Conservation (phyloP, 1,140 invertebrate genomes). For the Zaprionus inermis region DNA sequence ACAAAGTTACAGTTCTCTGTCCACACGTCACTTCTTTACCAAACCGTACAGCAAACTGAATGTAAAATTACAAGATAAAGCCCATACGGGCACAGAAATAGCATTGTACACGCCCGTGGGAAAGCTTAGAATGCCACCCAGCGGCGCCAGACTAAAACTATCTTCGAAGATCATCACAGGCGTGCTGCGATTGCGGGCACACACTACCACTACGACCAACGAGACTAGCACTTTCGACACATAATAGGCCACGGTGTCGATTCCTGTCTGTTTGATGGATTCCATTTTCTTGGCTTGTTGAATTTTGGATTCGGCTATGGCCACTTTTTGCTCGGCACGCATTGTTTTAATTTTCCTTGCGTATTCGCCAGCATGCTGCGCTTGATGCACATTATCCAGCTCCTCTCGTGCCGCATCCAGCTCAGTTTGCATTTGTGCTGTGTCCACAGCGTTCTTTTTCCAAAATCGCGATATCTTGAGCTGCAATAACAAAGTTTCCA, state of each 20-base stretch:
- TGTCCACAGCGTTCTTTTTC: conserved; percentile 11
- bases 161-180: conserved; percentile 70
- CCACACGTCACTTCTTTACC: conserved; percentile 54
- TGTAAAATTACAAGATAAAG: conserved; percentile 75
- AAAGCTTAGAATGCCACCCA: conserved; percentile 70
- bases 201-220: conserved; percentile 57
- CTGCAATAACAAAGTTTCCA: conserved; percentile 18
- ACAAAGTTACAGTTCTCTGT: not conserved
- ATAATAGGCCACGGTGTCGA: conserved; percentile 67
- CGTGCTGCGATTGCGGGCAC: conserved; percentile 61
- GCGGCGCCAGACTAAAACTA: conserved; percentile 63
- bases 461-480: conserved; percentile 69
- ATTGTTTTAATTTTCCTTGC: conserved; percentile 65
- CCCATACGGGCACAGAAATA: conserved; percentile 74
- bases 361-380: conserved; percentile 62
- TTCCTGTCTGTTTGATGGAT: conserved; percentile 49
- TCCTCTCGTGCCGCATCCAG: conserved; percentile 57
- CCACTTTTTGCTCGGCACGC: conserved; percentile 72
- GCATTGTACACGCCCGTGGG: conserved; percentile 75
- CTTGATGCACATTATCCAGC: conserved; percentile 52
- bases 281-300: conserved; percentile 40
- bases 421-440: conserved; percentile 34
- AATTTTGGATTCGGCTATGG: conserved; percentile 53
- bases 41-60: conserved; percentile 62
- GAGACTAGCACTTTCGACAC: conserved; percentile 59